These are phyloP conservation scores for Pholis gunnellus DNA, from an alignment of 2,113 vertebrate species.

Conservation along the genomic window DNA sequence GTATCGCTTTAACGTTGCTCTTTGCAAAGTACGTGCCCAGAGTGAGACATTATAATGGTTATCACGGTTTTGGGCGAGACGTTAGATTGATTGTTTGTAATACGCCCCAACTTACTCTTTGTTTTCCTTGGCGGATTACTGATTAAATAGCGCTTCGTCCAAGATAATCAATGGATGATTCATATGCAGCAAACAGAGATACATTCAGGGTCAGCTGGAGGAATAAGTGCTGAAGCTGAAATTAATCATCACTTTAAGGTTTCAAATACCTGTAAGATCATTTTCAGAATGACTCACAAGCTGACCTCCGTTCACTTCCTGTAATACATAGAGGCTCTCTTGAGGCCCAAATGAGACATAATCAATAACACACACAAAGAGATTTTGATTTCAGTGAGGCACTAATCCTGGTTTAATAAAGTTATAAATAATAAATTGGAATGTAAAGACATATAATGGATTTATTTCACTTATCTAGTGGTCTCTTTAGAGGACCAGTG, in stretches of 20 bases:
- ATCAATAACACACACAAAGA: background rate
- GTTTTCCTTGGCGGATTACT: conserved; percentile 13
- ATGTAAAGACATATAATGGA: no score
- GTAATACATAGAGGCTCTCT: background rate
- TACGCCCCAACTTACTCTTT: conserved; percentile 28
- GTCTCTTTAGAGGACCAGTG: background rate
- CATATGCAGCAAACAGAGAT: conserved; percentile 7
- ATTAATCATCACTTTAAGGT: background rate
- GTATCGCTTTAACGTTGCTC: background rate
- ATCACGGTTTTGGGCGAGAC: conserved; percentile 30
- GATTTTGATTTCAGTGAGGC: background rate
- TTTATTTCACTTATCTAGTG: background rate
- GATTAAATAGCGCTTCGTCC: conserved; percentile 34
- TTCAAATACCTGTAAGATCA: background rate
- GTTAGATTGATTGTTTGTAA: conserved; percentile 16
- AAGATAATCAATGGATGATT: conserved; percentile 30
- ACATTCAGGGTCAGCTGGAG: background rate
- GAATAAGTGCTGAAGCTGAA: background rate
- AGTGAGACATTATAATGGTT: conserved; percentile 14
- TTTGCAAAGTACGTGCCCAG: background rate
- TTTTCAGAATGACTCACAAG: background rate
- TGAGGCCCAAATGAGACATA: background rate
- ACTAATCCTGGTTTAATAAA: background rate
- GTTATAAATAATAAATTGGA: background rate
- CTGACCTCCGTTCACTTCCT: background rate